phyloP scores from a whole-genome alignment of 2,888 invertebrate genomes.

The Dusona sp. region DNA sequence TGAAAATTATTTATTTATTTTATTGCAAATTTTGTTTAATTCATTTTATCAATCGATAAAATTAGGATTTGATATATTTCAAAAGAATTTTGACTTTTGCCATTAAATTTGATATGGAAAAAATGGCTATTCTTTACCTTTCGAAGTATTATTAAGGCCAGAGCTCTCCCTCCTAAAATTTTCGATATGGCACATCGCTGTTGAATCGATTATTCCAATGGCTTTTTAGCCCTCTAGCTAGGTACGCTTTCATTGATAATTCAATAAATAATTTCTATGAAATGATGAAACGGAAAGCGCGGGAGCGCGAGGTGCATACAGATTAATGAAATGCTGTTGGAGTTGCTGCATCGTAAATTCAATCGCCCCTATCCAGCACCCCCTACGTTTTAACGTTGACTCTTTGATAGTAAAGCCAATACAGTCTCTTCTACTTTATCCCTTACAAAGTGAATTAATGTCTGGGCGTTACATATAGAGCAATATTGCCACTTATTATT shows the following conservation, averaged over 20 bases:
- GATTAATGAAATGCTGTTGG: slow-evolving; percentile 7
- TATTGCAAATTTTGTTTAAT: no score
- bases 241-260: slow-evolving; percentile 27
- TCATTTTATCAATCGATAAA: not conserved
- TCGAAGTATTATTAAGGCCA: not conserved
- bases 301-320: slow-evolving; percentile 7
- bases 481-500: slow-evolving; percentile 62
- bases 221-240: slow-evolving; percentile 1
- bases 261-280: slow-evolving; percentile 28
- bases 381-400: slow-evolving; percentile 52
- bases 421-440: slow-evolving; percentile 55
- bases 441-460: slow-evolving; percentile 45
- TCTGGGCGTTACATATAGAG: slow-evolving; percentile 16
- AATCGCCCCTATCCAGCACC: slow-evolving; percentile 8
- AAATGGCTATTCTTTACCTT: not conserved
- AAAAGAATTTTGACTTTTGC: not conserved
- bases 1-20: no score
- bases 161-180: not conserved
- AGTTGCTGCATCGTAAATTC: slow-evolving; percentile 48
- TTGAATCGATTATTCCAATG: slow-evolving; percentile 13
- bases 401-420: slow-evolving; percentile 55
- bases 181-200: not conserved
- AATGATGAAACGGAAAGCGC: slow-evolving; percentile 33
- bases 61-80: not conserved
- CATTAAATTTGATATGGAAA: not conserved